Evolutionary conservation across 2,888 invertebrate species (phyloP).

Genomic region (Lochmaea capreae): DNA sequence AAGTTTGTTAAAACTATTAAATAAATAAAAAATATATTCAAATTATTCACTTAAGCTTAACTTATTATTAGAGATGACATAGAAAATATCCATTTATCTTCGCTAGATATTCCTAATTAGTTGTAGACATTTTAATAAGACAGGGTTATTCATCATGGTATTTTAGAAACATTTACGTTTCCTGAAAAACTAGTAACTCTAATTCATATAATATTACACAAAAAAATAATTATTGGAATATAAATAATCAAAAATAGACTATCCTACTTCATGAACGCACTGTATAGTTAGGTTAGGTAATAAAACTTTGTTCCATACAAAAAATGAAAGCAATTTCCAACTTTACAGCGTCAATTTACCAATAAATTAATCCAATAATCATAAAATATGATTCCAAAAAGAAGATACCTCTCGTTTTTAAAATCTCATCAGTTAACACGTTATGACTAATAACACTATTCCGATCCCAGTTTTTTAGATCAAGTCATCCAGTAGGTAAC

Average conservation of each 20-base stretch:
- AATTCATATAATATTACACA: too few relatives aligned
- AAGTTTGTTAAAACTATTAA: too few relatives aligned
- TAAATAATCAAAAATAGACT: too few relatives aligned
- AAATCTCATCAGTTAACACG: neutral
- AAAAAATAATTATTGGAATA: too few relatives aligned
- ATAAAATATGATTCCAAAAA: neutral
- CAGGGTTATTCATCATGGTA: neutral
- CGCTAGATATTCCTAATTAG: neutral
- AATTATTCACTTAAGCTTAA: too few relatives aligned
- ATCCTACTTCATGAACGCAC: too few relatives aligned
- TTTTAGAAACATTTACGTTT: too few relatives aligned
- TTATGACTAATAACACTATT: neutral
- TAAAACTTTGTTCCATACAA: too few relatives aligned
- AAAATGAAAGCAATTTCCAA: too few relatives aligned
- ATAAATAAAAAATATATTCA: too few relatives aligned
- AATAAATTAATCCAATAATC: neutral
- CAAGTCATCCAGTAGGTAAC: constrained; percentile 7
- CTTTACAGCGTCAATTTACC: neutral
- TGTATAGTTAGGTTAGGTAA: too few relatives aligned
- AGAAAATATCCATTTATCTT: neutral
- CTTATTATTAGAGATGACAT: neutral
- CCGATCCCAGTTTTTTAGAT: neutral
- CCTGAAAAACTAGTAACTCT: too few relatives aligned
- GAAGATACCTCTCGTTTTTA: neutral
- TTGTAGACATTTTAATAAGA: neutral